phyloP scores from a whole-genome alignment of 1,140 invertebrate species.

The Wasmannia auropunctata region DNA sequence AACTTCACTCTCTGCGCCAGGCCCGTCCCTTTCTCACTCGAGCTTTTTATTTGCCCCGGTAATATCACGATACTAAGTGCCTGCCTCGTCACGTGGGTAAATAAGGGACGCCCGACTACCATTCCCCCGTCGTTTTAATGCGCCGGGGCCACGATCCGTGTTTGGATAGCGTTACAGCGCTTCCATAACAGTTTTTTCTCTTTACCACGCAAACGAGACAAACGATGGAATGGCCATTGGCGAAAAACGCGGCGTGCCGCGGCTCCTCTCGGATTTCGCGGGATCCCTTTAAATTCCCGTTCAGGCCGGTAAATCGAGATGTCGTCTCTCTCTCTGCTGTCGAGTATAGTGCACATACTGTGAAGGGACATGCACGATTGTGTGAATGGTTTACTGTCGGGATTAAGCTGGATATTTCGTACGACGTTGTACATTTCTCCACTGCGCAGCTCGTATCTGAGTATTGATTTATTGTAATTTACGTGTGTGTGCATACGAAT shows the following conservation, averaged over 20 bases:
- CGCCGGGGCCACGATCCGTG: conserved; percentile 63
- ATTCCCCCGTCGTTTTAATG: conserved; percentile 62
- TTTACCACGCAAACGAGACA: conserved; percentile 57
- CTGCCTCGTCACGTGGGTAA: conserved; percentile 70
- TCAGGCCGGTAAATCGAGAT: conserved; percentile 41
- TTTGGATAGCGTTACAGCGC: conserved; percentile 70
- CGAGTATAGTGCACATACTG: conserved; percentile 1
- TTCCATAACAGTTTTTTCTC: conserved; percentile 65
- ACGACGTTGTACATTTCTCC: conserved; percentile 23
- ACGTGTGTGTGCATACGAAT: conserved; percentile 3
- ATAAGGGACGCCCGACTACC: conserved; percentile 63
- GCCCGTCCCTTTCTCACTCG: background rate
- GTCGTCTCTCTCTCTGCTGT: background rate
- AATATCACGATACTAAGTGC: conserved; percentile 77
- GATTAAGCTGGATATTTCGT: conserved; percentile 40
- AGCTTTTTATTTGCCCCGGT: conserved; percentile 71
- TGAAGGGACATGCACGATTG: background rate
- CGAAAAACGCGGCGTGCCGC: conserved; percentile 40
- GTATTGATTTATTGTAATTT: conserved; percentile 30
- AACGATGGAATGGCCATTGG: background rate
- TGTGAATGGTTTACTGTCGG: conserved; percentile 1
- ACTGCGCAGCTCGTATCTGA: background rate
- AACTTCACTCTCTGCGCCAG: conserved; percentile 42
- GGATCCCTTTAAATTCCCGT: conserved; percentile 31
- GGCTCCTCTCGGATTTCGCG: conserved; percentile 38